Percentiles rank a stretch among this genome's conserved stretches.
Evolutionary conservation across 2,797 vertebrate species (phyloP).

Genomic region (Melanotaenia maccullochi): DNA sequence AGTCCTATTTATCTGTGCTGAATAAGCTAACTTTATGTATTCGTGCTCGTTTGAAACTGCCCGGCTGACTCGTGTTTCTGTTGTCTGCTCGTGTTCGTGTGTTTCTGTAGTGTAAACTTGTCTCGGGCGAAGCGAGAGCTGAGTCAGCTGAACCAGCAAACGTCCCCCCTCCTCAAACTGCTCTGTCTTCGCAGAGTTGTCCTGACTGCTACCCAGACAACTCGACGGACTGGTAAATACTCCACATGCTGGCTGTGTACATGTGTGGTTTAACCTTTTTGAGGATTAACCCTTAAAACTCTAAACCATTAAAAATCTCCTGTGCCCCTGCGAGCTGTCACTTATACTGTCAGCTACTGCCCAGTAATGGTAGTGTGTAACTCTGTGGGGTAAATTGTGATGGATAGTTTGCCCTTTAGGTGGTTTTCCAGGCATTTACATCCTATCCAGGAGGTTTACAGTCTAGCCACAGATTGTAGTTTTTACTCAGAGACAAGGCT

Average conservation of each 20-base stretch:
- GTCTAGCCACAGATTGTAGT: no score
- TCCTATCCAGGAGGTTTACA: no score
- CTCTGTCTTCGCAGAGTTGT: constrained; percentile 90
- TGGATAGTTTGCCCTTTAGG: no score
- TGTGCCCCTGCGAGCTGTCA: no score
- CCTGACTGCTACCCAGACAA: constrained; percentile 89
- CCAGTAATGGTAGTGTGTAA: no score
- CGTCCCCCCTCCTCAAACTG: constrained; percentile 94
- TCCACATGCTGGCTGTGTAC: neutral
- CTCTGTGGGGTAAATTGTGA: no score
- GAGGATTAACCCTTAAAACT: no score
- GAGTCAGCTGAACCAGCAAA: constrained; percentile 91
- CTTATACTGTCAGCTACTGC: no score
- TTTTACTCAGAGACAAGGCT: no score
- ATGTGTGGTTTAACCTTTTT: neutral
- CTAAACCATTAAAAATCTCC: no score
- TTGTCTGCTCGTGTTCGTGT: neutral
- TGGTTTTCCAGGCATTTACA: no score
- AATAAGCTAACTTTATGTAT: neutral
- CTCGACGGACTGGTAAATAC: constrained; percentile 86
- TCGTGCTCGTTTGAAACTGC: neutral
- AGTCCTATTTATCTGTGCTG: no score
- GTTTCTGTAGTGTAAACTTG: constrained; percentile 89
- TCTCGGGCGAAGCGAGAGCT: constrained; percentile 92
- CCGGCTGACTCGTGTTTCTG: neutral